Evolutionary conservation across 2,888 invertebrate genomes (phyloP).

Genomic region (Apodemia zela): DNA sequence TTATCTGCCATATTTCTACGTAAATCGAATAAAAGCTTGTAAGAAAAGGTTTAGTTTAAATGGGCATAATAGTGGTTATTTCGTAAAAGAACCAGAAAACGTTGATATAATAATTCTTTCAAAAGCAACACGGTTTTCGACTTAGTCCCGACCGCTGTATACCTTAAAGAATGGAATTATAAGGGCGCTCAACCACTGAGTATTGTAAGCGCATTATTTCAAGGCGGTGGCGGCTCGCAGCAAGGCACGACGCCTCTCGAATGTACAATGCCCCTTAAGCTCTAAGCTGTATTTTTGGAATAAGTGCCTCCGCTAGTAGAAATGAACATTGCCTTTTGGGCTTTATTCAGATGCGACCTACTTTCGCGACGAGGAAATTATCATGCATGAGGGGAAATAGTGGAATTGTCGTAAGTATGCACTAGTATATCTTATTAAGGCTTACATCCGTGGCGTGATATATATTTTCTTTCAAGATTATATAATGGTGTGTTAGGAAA

Average conservation of each 20-base stretch:
- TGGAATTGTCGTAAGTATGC: conserved; percentile 37
- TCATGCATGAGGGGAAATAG: conserved; percentile 41
- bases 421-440: conserved; percentile 36
- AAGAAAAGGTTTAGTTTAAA: conserved; percentile 3
- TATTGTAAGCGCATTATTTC: conserved; percentile 73
- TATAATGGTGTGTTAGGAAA: background rate
- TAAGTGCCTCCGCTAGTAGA: conserved; percentile 65
- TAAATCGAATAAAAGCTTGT: background rate
- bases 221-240: conserved; percentile 52
- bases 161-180: conserved; percentile 65
- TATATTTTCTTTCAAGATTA: background rate
- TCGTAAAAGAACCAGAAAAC: conserved; percentile 42
- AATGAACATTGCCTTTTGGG: conserved; percentile 62
- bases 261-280: conserved; percentile 71
- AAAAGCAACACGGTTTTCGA: conserved; percentile 63
- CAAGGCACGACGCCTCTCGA: conserved; percentile 55
- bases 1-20: too few species aligned
- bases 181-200: conserved; percentile 59
- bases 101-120: conserved; percentile 35
- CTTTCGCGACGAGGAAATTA: conserved; percentile 51
- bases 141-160: conserved; percentile 60
- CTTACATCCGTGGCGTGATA: conserved; percentile 10
- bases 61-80: conserved; percentile 13
- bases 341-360: conserved; percentile 54
- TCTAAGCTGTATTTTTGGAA: conserved; percentile 56